Base-by-base conservation (phyloP, 2,113 vertebrate species). In the Anoplopoma fimbria region DNA sequence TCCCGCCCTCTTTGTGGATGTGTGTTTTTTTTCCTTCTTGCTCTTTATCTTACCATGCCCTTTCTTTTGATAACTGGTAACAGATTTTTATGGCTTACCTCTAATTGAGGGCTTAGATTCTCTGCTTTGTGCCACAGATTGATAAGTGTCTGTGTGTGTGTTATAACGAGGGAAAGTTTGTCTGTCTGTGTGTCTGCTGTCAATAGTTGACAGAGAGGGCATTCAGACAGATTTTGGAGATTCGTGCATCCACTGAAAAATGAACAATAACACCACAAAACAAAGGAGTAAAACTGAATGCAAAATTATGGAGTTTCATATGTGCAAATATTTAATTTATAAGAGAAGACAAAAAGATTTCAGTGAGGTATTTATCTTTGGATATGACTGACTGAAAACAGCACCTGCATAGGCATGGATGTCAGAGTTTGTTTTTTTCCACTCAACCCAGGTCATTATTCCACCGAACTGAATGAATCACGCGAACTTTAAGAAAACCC, bases 381-480 rank as follows among this genome's bases (percentile, higher is more conserved):
- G 74, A 74, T 63, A 63, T 33, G n/a, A 82, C 23, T 51, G 58
- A 64, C 53, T 77, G 57, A 84, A 88, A 83, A 68, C 74, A 51
- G 65, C 87, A 93, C 88, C 88, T 93, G 90, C 69, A 79, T 47
- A 29, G 29, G 60, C 55, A 42, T 17, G 34, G 74, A 13, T 12
- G 45, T 1, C n/a, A 27, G 38, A 47, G 72, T 82, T 84, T 65
- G 33, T 69, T 73, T 17, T 84, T 71, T 42, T 49, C 69, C 51
- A 36, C 69, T 79, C 38, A 69, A 17, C 57, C 25, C 67, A 31
- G 9, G 36, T 79, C 68, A 81, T 84, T 82, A 75, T 87, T 69
- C 23, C 55, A 36, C 14, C 8, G 0, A 65, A 73, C 71, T 69
- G 74, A 80, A 85, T 83, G 81, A 90, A 82, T 88, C 81, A 87